A percentile compares a stretch with the other conserved stretches of the same genome.
phyloP scores from a whole-genome alignment of 92 coral and sea anemone genomes.

The Heliopora coerulea region DNA sequence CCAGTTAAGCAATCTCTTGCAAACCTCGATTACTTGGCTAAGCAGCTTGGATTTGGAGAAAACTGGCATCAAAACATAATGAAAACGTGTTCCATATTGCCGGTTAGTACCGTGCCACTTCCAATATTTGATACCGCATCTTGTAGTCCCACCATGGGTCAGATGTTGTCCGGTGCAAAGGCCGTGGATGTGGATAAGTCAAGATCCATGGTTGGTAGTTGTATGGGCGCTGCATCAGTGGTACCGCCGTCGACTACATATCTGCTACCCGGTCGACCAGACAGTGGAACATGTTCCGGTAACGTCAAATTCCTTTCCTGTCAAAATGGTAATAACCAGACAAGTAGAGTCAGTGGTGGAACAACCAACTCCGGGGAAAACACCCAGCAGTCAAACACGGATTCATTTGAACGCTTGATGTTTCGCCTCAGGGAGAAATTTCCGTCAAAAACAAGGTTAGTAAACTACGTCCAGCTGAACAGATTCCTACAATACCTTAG shows the following conservation, averaged over 20 bases:
- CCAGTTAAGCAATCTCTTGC: not conserved
- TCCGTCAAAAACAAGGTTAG: conserved; percentile 31
- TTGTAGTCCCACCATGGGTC: not conserved
- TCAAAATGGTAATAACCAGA: not conserved
- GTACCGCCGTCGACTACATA: not conserved
- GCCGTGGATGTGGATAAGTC: too few relatives aligned
- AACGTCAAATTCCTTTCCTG: not conserved
- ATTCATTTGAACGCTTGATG: conserved; percentile 26
- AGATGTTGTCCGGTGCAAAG: not conserved
- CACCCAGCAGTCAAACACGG: not conserved
- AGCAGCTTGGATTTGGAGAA: conserved; percentile 15
- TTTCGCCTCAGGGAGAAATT: not conserved
- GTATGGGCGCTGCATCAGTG: not conserved
- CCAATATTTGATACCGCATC: not conserved
- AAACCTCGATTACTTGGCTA: not conserved
- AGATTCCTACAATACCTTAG: too few relatives aligned
- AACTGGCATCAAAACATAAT: conserved; percentile 8
- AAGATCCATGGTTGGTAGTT: too few relatives aligned
- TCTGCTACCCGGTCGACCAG: not conserved
- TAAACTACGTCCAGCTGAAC: too few relatives aligned
- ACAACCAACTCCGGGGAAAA: not conserved
- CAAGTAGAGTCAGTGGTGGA: too few relatives aligned
- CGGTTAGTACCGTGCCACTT: not conserved
- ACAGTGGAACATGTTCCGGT: not conserved
- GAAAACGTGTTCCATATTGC: not conserved